These are phyloP conservation scores for Takifugu bimaculatus DNA, from an alignment of 2,113 vertebrate species.

Conservation along the genomic window DNA sequence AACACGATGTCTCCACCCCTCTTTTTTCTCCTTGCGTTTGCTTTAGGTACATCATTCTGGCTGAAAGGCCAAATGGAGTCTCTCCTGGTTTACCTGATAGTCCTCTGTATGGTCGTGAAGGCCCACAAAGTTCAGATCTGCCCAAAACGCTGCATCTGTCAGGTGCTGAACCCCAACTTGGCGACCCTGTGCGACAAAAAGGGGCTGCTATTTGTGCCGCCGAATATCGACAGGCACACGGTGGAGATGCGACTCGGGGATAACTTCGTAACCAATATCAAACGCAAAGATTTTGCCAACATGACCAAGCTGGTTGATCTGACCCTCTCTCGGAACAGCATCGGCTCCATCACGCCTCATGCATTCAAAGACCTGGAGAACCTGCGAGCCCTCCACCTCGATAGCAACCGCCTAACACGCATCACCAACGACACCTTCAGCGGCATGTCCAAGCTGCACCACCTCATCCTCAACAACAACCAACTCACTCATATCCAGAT, in stretches of 20 bases:
- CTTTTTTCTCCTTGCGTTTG: constrained; percentile 18
- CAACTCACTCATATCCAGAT: constrained; percentile 92
- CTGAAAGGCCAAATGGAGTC: constrained; percentile 89
- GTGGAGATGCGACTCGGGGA: constrained; percentile 95
- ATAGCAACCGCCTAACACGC: constrained; percentile 93
- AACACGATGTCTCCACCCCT: constrained; percentile 8
- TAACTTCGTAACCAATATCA: constrained; percentile 96
- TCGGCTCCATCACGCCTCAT: constrained; percentile 89
- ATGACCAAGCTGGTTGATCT: constrained; percentile 98
- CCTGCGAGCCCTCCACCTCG: constrained; percentile 92
- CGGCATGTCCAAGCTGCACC: constrained; percentile 96
- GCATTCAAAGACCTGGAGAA: constrained; percentile 95
- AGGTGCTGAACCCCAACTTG: constrained; percentile 94
- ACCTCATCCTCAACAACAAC: constrained; percentile 98
- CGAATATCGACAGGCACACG: constrained; percentile 95
- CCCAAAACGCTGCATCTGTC: constrained; percentile 96
- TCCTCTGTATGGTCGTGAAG: constrained; percentile 85
- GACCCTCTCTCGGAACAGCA: constrained; percentile 95
- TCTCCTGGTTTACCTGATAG: constrained; percentile 90
- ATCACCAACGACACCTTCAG: constrained; percentile 98
- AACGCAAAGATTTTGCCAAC: constrained; percentile 96
- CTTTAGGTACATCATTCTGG: constrained; percentile 79
- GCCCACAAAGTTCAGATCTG: constrained; percentile 97
- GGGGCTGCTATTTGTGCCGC: constrained; percentile 95
- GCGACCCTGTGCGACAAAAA: constrained; percentile 98